Conservation (phyloP, 2,888 invertebrate species). For the Thereva unica region DNA sequence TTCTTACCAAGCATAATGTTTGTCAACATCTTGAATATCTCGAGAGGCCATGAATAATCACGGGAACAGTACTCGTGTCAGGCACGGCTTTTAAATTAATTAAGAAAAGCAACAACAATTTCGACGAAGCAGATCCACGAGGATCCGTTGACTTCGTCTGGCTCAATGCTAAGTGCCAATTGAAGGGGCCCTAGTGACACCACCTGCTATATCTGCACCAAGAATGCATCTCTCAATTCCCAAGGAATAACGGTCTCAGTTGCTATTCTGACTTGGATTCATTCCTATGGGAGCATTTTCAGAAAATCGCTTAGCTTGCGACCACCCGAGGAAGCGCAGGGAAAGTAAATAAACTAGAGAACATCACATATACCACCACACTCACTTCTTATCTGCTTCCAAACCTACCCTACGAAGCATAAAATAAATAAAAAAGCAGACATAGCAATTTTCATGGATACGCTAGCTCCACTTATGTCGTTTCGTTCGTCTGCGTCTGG, state of each 20-base stretch:
- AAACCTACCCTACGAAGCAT: conserved; percentile 22
- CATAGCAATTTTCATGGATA: conserved; percentile 32
- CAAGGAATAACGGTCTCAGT: conserved; percentile 13
- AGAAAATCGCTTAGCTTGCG: conserved; percentile 29
- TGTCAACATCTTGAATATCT: conserved; percentile 31
- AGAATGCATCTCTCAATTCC: conserved; percentile 9
- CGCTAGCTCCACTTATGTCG: conserved; percentile 28
- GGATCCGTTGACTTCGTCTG: conserved; percentile 24
- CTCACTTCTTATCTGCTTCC: conserved; percentile 14
- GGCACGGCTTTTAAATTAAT: conserved; percentile 35
- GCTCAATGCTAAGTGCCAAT: conserved; percentile 35
- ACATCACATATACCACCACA: conserved; percentile 3
- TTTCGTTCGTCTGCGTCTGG: conserved; percentile 20
- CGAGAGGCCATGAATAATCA: conserved; percentile 28
- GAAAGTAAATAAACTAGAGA: conserved; percentile 20
- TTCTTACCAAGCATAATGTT: conserved; percentile 29
- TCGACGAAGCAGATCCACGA: neutral
- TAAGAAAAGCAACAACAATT: conserved; percentile 31
- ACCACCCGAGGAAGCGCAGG: conserved; percentile 23
- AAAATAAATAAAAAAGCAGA: conserved; percentile 33
- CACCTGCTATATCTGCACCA: conserved; percentile 11
- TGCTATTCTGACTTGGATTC: conserved; percentile 3
- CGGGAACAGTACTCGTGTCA: conserved; percentile 24
- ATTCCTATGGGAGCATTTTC: neutral
- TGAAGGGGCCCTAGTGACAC: conserved; percentile 30